phyloP scores from a whole-genome alignment of 2,113 vertebrate species.

The Perca flavescens region DNA sequence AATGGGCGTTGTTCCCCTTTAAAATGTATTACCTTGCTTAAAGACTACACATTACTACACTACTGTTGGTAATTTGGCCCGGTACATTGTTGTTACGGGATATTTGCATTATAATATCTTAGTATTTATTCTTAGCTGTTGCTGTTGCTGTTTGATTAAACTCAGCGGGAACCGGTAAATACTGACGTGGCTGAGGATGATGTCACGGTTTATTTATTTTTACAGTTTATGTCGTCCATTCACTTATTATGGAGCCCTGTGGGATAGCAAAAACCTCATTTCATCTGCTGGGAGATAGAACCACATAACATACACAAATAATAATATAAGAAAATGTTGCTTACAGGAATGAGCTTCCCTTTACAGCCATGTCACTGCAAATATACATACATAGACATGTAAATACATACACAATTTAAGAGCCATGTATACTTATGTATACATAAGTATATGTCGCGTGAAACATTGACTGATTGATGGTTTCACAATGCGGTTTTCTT shows the following conservation, averaged over 20 bases:
- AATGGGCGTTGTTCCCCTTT: too few relatives aligned
- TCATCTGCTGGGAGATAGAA: constrained; percentile 32
- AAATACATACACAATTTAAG: not conserved
- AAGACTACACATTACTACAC: not conserved
- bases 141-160: not conserved
- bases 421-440: not conserved
- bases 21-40: not conserved
- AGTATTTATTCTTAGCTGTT: not conserved
- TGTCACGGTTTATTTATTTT: constrained; percentile 13
- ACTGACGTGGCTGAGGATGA: constrained; percentile 15
- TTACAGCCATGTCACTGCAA: not conserved
- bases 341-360: not conserved
- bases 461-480: not conserved
- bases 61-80: not conserved
- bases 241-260: constrained; percentile 17
- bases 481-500: not conserved
- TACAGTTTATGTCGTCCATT: constrained; percentile 16
- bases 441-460: not conserved
- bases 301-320: not conserved
- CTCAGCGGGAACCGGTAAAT: constrained; percentile 22
- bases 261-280: constrained; percentile 28
- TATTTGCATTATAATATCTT: not conserved
- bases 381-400: not conserved
- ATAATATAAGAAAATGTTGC: constrained; percentile 8
- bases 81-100: not conserved